These are phyloP conservation scores for Hydrochoerus hydrochaeris DNA, from an alignment of 2,113 vertebrate genomes.

Conservation along the genomic window DNA sequence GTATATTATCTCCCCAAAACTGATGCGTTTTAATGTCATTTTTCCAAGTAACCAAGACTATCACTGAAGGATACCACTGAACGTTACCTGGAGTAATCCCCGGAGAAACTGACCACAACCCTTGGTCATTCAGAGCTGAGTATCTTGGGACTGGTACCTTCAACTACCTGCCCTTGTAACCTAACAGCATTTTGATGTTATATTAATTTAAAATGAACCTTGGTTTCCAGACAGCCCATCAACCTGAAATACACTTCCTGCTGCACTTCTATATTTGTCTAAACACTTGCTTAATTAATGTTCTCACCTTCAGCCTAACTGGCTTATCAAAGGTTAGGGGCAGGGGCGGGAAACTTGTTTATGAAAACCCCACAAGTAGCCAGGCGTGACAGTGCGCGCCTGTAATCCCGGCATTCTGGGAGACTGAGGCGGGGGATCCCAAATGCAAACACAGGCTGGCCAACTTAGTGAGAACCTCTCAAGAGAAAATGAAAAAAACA, in stretches of 20 bases:
- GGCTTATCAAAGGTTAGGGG: not conserved
- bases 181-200: not conserved
- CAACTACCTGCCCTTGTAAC: not conserved
- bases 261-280: not conserved
- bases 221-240: not conserved
- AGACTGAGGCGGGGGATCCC: not conserved
- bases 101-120: not conserved
- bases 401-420: not conserved
- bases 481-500: not conserved
- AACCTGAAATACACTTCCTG: slow-evolving; percentile 14
- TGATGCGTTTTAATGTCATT: not conserved
- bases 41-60: not conserved
- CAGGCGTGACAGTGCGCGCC: not conserved
- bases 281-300: slow-evolving; percentile 7
- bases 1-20: not conserved
- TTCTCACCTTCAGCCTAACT: not conserved
- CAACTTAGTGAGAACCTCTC: not conserved
- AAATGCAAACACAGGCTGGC: not conserved
- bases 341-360: not conserved
- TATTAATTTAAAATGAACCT: not conserved
- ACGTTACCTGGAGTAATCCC: not conserved
- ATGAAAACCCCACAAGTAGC: not conserved
- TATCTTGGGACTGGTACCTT: not conserved
- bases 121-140: not conserved
- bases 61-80: not conserved